Evolutionary conservation across 2,113 vertebrate species (phyloP), one percentile per base, ranked within the genome.

Genomic region (Setophaga petechia): DNA sequence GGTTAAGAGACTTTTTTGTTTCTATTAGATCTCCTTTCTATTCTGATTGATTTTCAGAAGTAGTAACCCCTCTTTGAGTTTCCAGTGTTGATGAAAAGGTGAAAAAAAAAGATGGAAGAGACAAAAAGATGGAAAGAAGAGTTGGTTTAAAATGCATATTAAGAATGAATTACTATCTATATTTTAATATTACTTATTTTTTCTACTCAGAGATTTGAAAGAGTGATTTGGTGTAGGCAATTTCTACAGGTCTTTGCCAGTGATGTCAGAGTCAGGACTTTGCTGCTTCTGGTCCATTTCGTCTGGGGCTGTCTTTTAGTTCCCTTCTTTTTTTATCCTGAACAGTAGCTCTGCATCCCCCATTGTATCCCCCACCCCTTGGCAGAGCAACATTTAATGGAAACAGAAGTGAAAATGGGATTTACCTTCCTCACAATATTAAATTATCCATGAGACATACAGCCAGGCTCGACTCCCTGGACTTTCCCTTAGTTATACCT

Each of bases 11-110:
- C 43, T 49, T 37, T 37, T 89, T 74, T 47, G 41, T 55, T 84
- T 72, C 69, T 66, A 12, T 72, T 44, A 66, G 58, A 31, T 49
- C 41, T 83, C 27, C 23, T 90, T 91, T 58, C 25, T 47, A 9
- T 59, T 83, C 28, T 61, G 43, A 85, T 91, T 44, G 30, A 73
- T 87, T 92, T 94, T 95, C 63, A 91, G 73, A 93, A 78, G 46
- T 41, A 61, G 41, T 3, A 67, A 63, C 7, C 3, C 8, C n/a
- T 58, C 54, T 59, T 71, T 12, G 25, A 68, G 23, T 87, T 93
- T 77, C 44, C 77, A 49, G 20, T 35, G 15, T 30, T 57, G 43
- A 43, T 37, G 31, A 54, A 73, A 51, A 47, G 8, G 24, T 54
- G 11, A 17, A 31, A 20, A 54, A 46, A 46, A 41, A 58, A 8